Base-by-base conservation (phyloP, 2,113 vertebrate genomes). In the Silurus meridionalis region DNA sequence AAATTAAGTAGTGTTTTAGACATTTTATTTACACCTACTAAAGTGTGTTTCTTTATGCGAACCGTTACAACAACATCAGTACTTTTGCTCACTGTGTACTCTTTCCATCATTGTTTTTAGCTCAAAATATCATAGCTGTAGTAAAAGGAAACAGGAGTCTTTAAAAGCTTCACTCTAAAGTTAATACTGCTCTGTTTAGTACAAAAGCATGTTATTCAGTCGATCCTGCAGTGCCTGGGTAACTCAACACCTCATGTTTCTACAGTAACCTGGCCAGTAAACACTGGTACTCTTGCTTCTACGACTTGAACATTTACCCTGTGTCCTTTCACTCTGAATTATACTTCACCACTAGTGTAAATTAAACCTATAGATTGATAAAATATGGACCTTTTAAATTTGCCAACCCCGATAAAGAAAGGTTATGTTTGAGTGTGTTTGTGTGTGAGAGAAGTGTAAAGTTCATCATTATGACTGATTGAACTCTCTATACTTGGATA, bases 161-260 rank as follows among this genome's bases (percentile, higher is more conserved):
- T 37, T 37, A 37, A 57, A 52, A 19, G 25, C 17, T 79, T 25
- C 14, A 0, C 50, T 80, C 61, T 37, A 25, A 8, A 64, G 74
- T 67, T 50, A 79, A 80, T 78, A 53, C 61, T 67, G 25, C 25
- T 48, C 14, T 83, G 84, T 71, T 71, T 53, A 9, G 55, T 58
- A 55, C 53, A 71, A 48, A 81, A 63, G 78, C 67, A 81, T 57
- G 64, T 80, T 60, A 86, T 57, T 72, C 85, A 72, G 85, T 5
- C 53, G 25, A 13, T n/a, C 52, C 84, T 63, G 14, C 55, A 80
- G 53, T 69, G 15, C 64, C 66, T 60, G 37, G 37, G 78, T 72
- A 61, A 81, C 78, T 52, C 37, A 86, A 86, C 5, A 81, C 78
- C 55, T 19, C 50, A 63, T 77, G 83, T 85, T 85, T 64, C 83